phyloP scores from a whole-genome alignment of 2,888 invertebrate genomes.

The Hesperia comma region DNA sequence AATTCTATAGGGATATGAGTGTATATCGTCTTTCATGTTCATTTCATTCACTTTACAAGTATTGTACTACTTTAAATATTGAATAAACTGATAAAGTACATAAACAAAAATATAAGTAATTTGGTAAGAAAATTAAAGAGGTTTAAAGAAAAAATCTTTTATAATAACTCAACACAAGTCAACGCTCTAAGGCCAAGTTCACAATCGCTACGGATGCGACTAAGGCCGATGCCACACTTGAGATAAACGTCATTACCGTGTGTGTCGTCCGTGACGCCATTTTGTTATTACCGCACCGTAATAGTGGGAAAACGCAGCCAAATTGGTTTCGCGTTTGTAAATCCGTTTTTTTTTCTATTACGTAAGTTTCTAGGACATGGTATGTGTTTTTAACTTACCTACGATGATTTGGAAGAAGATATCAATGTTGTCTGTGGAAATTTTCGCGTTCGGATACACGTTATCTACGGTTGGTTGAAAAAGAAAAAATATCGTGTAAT shows the following conservation, averaged over 20 bases:
- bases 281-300: constrained; percentile 69
- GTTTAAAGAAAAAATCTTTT: background rate
- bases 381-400: background rate
- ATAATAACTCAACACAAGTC: background rate
- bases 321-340: constrained; percentile 62
- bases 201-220: constrained; percentile 63
- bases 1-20: no score
- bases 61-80: no score
- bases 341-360: constrained; percentile 49
- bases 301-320: constrained; percentile 72
- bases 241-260: constrained; percentile 76
- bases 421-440: background rate
- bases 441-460: no score
- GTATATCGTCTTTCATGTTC: no score
- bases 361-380: constrained; percentile 40
- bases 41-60: no score
- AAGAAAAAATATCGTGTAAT: no score
- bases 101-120: no score
- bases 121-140: no score
- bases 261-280: constrained; percentile 80
- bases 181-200: constrained; percentile 59
- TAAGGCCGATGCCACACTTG: constrained; percentile 77
- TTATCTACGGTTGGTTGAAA: no score
- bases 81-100: no score
- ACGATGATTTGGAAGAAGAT: background rate